These are phyloP conservation scores for Drosophila meridiana DNA, from an alignment of 2,888 invertebrate genomes.

Conservation along the genomic window DNA sequence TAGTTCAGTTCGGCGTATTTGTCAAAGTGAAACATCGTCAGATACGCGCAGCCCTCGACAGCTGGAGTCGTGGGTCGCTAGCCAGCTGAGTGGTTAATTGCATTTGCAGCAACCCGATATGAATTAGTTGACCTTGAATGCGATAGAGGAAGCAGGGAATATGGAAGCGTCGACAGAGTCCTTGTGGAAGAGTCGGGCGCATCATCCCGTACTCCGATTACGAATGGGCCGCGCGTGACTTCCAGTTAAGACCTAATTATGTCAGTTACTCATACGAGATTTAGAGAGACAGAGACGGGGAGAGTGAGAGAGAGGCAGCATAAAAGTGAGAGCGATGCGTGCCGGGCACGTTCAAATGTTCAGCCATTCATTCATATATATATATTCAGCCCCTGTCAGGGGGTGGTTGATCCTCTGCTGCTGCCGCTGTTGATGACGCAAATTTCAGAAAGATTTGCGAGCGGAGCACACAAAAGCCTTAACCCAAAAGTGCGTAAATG, in stretches of 20 bases:
- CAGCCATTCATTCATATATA: slow-evolving; percentile 27
- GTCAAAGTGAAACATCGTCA: slow-evolving; percentile 2
- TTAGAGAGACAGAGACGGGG: neutral
- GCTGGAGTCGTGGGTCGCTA: slow-evolving; percentile 28
- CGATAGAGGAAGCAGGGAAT: neutral
- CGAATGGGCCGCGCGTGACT: slow-evolving; percentile 80
- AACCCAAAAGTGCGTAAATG: slow-evolving; percentile 18
- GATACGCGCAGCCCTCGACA: slow-evolving; percentile 1
- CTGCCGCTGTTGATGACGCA: slow-evolving; percentile 71
- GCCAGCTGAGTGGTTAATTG: slow-evolving; percentile 48
- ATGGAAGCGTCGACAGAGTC: slow-evolving; percentile 1
- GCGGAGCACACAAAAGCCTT: slow-evolving; percentile 29
- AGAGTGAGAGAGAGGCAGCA: slow-evolving; percentile 7
- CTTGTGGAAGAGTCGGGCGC: slow-evolving; percentile 33
- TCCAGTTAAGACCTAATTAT: slow-evolving; percentile 81
- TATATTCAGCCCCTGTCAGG: slow-evolving; percentile 22
- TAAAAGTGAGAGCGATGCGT: slow-evolving; percentile 65
- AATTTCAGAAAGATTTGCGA: slow-evolving; percentile 74
- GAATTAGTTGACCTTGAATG: slow-evolving; percentile 25
- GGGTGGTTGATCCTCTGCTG: slow-evolving; percentile 20
- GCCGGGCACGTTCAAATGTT: slow-evolving; percentile 78
- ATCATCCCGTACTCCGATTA: slow-evolving; percentile 54
- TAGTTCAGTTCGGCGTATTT: slow-evolving; percentile 1
- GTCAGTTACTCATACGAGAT: slow-evolving; percentile 79
- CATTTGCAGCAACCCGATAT: slow-evolving; percentile 23